Conservation (phyloP, 1,140 invertebrate genomes). For the Colletes latitarsis region DNA sequence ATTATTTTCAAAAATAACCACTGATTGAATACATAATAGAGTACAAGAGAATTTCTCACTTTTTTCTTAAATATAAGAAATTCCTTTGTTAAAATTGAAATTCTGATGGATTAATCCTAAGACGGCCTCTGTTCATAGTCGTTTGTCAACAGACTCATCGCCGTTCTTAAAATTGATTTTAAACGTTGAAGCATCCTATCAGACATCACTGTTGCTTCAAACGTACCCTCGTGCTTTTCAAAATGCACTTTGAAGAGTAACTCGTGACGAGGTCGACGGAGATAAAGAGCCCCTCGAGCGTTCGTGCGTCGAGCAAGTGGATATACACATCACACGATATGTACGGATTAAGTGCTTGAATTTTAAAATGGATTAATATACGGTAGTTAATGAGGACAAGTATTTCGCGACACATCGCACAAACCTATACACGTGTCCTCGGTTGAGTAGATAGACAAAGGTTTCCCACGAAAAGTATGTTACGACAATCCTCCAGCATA, state of each 20-base stretch:
- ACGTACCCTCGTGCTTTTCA: neutral
- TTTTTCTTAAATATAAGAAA: too few relatives aligned
- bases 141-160: neutral
- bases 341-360: slow-evolving; percentile 18
- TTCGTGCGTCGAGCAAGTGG: slow-evolving; percentile 2
- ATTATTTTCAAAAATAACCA: too few relatives aligned
- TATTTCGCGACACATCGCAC: slow-evolving; percentile 21
- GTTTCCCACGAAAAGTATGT: slow-evolving; percentile 21
- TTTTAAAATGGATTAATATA: slow-evolving; percentile 45
- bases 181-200: neutral
- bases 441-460: slow-evolving; percentile 19
- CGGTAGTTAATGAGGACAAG: slow-evolving; percentile 38
- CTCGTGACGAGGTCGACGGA: slow-evolving; percentile 17
- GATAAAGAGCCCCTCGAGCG: slow-evolving; percentile 39
- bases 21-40: too few relatives aligned
- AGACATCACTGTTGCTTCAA: neutral
- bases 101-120: too few relatives aligned
- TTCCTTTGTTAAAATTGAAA: too few relatives aligned
- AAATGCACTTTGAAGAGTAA: slow-evolving; percentile 10
- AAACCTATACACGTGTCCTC: neutral
- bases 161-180: neutral
- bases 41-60: too few relatives aligned
- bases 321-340: slow-evolving; percentile 1
- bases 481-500: slow-evolving; percentile 21
- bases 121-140: too few relatives aligned